Evolutionary conservation across 1,140 invertebrate genomes (phyloP).

Genomic region (Teleogryllus occipitalis): DNA sequence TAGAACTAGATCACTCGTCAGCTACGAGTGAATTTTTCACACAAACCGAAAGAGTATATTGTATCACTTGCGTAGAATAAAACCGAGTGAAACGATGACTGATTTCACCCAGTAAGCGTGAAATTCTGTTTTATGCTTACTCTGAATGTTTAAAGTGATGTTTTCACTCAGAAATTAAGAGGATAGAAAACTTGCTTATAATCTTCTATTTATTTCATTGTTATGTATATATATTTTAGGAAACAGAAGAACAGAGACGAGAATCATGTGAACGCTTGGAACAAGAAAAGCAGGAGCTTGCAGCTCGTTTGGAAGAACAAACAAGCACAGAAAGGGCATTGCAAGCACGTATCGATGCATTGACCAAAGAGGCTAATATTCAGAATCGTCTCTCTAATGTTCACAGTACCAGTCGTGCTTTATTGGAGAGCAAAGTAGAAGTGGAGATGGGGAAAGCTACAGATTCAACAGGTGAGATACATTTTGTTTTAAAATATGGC

Average conservation of each 20-base stretch:
- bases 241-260: constrained; percentile 41
- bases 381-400: too few species aligned
- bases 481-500: not conserved
- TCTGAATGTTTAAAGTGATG: too few species aligned
- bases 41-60: too few species aligned
- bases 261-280: constrained; percentile 40
- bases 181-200: constrained; percentile 8
- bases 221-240: constrained; percentile 28
- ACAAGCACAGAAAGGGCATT: constrained; percentile 28
- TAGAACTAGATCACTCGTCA: too few species aligned
- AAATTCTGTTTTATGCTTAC: too few species aligned
- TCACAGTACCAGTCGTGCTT: not conserved
- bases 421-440: constrained; percentile 10
- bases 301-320: constrained; percentile 38
- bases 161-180: constrained; percentile 10
- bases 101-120: too few species aligned
- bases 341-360: constrained; percentile 29
- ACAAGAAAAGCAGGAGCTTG: constrained; percentile 40
- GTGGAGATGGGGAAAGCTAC: constrained; percentile 18
- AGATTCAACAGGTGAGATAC: constrained; percentile 21
- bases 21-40: too few species aligned
- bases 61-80: too few species aligned
- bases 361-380: constrained; percentile 26
- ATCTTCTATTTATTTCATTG: not conserved
- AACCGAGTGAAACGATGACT: too few species aligned